Percentiles rank a stretch among this genome's conserved stretches.
Conservation (phyloP, 2,888 invertebrate genomes). For the Leuctra nigra region DNA sequence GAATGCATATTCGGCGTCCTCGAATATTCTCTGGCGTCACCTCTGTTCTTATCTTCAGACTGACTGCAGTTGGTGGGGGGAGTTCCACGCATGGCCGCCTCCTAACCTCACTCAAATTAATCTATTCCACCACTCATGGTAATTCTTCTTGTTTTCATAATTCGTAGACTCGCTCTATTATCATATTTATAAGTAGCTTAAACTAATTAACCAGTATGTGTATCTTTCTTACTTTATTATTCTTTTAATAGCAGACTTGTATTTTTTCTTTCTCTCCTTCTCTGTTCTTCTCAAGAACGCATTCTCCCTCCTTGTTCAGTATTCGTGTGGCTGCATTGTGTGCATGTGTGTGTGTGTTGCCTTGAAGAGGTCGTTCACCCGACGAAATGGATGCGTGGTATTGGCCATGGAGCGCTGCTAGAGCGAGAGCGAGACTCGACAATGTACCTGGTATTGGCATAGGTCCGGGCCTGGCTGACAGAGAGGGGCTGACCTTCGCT, state of each 20-base stretch:
- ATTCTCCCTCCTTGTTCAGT: neutral
- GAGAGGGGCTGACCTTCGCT: constrained; percentile 11
- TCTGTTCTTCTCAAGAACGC: neutral
- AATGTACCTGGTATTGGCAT: constrained; percentile 15
- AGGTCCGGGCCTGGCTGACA: constrained; percentile 15
- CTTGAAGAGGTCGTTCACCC: constrained; percentile 4
- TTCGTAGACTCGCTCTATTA: constrained; percentile 14
- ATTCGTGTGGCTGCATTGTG: neutral
- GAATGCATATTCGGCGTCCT: no score
- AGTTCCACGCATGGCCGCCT: no score
- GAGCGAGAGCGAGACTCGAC: neutral
- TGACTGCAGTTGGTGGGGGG: no score
- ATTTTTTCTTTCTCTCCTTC: neutral
- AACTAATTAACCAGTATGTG: constrained; percentile 7
- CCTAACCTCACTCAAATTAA: constrained; percentile 5
- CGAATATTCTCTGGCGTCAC: no score
- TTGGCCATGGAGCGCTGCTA: neutral
- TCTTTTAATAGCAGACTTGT: neutral
- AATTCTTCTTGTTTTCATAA: constrained; percentile 9
- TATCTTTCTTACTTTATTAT: neutral
- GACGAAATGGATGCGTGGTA: neutral
- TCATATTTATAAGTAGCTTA: constrained; percentile 17
- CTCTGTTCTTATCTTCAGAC: no score
- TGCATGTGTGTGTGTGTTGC: neutral
- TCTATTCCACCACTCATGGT: constrained; percentile 7